Evolutionary conservation across 2,888 invertebrate genomes (phyloP).

Genomic region (Ypsolopha sequella): DNA sequence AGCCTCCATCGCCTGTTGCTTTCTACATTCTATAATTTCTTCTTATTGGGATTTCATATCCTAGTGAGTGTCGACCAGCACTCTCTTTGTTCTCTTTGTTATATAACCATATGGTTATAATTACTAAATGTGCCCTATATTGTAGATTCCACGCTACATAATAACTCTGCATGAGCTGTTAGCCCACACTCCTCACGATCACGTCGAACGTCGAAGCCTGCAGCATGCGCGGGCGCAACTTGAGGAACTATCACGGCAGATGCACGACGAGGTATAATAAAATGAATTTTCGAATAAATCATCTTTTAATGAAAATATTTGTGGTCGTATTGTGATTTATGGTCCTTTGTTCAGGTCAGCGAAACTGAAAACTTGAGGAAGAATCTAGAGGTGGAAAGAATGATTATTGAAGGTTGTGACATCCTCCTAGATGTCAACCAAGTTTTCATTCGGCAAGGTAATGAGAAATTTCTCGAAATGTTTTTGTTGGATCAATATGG

Average conservation of each 20-base stretch:
- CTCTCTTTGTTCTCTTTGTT: not conserved
- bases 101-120: no score
- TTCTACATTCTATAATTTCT: no score
- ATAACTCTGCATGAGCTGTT: conserved; percentile 91
- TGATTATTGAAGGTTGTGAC: conserved; percentile 95
- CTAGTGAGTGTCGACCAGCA: no score
- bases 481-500: not conserved
- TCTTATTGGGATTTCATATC: no score
- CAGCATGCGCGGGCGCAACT: conserved; percentile 90
- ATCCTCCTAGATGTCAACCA: conserved; percentile 93
- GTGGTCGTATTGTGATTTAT: not conserved
- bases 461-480: conserved; percentile 10
- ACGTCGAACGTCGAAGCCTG: conserved; percentile 90
- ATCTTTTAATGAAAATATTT: not conserved
- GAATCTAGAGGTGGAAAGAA: conserved; percentile 91
- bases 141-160: conserved; percentile 90
- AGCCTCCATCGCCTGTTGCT: no score
- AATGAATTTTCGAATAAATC: not conserved
- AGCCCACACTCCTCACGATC: conserved; percentile 94
- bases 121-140: not conserved
- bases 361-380: conserved; percentile 93
- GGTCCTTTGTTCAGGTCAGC: conserved; percentile 72
- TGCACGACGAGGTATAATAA: conserved; percentile 83
- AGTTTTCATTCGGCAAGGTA: conserved; percentile 92
- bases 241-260: conserved; percentile 86